phyloP scores from a whole-genome alignment of 2,113 vertebrate genomes.

The Anseranas semipalmata region DNA sequence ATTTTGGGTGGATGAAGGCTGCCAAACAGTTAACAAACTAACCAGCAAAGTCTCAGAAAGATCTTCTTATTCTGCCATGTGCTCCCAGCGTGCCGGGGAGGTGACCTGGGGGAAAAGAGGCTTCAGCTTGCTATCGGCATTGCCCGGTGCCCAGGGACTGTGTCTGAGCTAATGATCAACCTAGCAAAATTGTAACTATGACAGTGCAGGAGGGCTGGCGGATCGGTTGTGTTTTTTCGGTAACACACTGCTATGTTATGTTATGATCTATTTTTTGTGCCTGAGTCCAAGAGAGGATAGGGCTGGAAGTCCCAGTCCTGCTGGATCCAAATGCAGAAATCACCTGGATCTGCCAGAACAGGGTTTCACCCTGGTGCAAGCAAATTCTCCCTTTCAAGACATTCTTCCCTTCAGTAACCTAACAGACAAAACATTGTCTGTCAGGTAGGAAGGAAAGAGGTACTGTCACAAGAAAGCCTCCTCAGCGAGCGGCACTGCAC shows the following conservation, averaged over 20 bases:
- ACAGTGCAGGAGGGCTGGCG: not conserved
- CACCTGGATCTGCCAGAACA: not conserved
- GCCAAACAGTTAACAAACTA: constrained; percentile 28
- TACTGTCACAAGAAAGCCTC: not conserved
- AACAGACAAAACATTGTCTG: not conserved
- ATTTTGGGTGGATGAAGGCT: not conserved
- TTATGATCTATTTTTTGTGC: not conserved
- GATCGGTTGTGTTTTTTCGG: not conserved
- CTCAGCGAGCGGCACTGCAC: not conserved
- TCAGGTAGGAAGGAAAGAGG: not conserved
- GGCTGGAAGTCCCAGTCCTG: not conserved
- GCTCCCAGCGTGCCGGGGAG: not conserved
- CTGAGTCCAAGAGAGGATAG: not conserved
- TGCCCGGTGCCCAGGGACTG: not conserved
- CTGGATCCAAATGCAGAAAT: not conserved
- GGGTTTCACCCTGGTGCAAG: not conserved
- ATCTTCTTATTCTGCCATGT: not conserved
- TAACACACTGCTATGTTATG: not conserved
- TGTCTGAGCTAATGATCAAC: not conserved
- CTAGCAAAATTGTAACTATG: not conserved
- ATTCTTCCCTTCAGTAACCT: not conserved
- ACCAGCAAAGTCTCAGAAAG: not conserved
- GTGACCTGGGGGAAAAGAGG: not conserved
- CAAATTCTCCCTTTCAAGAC: not conserved
- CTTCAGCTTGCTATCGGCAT: not conserved